Evolutionary conservation across 53 echinoderm and acorn worm genomes (phyloP).

Genomic region (Holothuria leucospilota): DNA sequence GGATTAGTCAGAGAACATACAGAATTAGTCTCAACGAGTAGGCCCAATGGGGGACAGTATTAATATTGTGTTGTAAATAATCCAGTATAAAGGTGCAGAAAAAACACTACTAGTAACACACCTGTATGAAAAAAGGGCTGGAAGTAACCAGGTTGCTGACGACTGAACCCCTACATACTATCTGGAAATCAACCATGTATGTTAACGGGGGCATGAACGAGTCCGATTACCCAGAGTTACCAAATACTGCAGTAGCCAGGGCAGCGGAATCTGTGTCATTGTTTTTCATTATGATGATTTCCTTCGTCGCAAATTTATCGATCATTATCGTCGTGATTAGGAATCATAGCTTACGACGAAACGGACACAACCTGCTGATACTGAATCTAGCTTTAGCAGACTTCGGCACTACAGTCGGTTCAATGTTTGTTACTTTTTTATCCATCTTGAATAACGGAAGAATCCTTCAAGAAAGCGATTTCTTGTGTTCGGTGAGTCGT

Average conservation of each 20-base stretch:
- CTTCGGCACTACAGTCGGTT: neutral
- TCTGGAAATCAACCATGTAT: too few relatives aligned
- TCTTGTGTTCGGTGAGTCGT: slow-evolving; percentile 14
- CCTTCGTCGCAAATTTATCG: neutral
- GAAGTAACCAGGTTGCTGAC: too few relatives aligned
- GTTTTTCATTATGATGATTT: neutral
- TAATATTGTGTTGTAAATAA: too few relatives aligned
- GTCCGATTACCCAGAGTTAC: neutral
- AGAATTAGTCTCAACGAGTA: too few relatives aligned
- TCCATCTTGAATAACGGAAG: neutral
- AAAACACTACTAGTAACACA: too few relatives aligned
- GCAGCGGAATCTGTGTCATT: neutral
- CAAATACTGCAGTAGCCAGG: neutral
- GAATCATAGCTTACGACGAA: slow-evolving; percentile 22
- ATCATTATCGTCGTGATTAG: slow-evolving; percentile 2
- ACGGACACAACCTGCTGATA: slow-evolving; percentile 30
- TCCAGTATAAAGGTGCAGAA: too few relatives aligned
- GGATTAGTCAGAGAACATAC: too few relatives aligned
- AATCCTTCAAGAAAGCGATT: neutral
- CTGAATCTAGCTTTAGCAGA: slow-evolving; percentile 32
- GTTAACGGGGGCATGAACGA: too few relatives aligned
- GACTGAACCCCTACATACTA: too few relatives aligned
- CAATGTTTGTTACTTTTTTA: slow-evolving; percentile 17
- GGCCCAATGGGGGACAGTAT: too few relatives aligned
- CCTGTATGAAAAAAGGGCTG: too few relatives aligned